Evolutionary conservation across 2,888 invertebrate species (phyloP).

Genomic region (Drosophila tripunctata): DNA sequence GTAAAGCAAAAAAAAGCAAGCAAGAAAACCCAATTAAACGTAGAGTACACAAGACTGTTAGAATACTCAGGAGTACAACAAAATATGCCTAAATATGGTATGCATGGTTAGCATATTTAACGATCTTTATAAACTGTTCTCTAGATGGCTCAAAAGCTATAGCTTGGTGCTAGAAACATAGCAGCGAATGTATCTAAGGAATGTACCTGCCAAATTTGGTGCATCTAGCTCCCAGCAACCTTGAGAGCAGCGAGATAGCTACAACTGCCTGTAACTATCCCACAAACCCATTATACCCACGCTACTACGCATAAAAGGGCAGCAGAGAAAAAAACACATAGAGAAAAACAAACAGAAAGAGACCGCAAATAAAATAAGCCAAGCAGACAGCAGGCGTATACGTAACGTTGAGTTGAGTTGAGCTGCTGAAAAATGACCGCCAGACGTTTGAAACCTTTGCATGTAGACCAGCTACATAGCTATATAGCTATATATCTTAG

Average conservation of each 20-base stretch:
- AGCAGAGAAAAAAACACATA: not conserved
- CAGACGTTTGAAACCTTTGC: constrained; percentile 64
- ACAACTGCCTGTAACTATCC: not conserved
- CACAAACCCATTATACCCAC: not conserved
- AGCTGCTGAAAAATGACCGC: constrained; percentile 68
- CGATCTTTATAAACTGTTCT: too few species aligned
- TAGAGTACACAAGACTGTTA: not conserved
- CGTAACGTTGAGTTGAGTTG: constrained; percentile 47
- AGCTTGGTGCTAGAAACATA: too few species aligned
- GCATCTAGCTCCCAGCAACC: too few species aligned
- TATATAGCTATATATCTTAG: constrained; percentile 2
- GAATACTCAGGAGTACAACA: not conserved
- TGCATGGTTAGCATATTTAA: too few species aligned
- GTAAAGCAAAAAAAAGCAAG: constrained; percentile 52
- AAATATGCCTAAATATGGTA: too few species aligned
- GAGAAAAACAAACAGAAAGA: constrained; percentile 27
- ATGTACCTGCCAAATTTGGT: too few species aligned
- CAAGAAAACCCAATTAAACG: constrained; percentile 16
- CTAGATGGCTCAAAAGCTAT: too few species aligned
- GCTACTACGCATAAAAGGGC: not conserved
- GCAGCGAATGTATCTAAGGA: too few species aligned
- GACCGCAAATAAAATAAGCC: constrained; percentile 70
- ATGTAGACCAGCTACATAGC: constrained; percentile 27
- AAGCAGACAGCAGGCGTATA: constrained; percentile 25
- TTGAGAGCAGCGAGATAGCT: too few species aligned